Conservation (phyloP, 1,140 invertebrate species). For the Drosophila lowei region DNA sequence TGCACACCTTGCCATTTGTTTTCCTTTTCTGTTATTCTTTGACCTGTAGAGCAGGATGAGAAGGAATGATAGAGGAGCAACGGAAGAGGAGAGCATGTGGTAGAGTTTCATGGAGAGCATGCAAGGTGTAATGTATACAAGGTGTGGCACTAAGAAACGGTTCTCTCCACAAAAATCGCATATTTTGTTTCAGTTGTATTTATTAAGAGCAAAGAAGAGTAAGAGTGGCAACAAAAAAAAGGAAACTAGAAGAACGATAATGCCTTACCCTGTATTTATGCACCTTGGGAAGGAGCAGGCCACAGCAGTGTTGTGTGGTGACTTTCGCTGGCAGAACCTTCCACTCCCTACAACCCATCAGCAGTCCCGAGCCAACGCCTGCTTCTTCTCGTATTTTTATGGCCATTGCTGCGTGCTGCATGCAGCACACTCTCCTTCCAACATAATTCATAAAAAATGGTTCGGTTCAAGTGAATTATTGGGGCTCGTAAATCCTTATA, state of each 20-base stretch:
- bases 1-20: slow-evolving; percentile 51
- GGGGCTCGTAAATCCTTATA: slow-evolving; percentile 60
- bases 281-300: background rate
- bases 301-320: slow-evolving; percentile 27
- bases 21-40: slow-evolving; percentile 28
- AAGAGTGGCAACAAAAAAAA: slow-evolving; percentile 4
- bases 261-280: too few species aligned
- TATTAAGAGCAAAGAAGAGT: background rate
- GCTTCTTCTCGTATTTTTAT: slow-evolving; percentile 53
- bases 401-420: slow-evolving; percentile 42
- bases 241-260: slow-evolving; percentile 24
- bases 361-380: slow-evolving; percentile 39
- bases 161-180: too few species aligned
- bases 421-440: slow-evolving; percentile 34
- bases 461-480: slow-evolving; percentile 56
- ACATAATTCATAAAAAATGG: slow-evolving; percentile 63
- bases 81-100: too few species aligned
- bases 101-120: too few species aligned
- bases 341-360: too few species aligned
- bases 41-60: slow-evolving; percentile 48
- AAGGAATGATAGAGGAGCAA: slow-evolving; percentile 17
- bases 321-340: slow-evolving; percentile 42
- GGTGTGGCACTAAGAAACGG: too few species aligned
- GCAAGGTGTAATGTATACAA: slow-evolving; percentile 1
- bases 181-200: too few species aligned